phyloP scores from a whole-genome alignment of 1,140 invertebrate species.

The Lerema accius region DNA sequence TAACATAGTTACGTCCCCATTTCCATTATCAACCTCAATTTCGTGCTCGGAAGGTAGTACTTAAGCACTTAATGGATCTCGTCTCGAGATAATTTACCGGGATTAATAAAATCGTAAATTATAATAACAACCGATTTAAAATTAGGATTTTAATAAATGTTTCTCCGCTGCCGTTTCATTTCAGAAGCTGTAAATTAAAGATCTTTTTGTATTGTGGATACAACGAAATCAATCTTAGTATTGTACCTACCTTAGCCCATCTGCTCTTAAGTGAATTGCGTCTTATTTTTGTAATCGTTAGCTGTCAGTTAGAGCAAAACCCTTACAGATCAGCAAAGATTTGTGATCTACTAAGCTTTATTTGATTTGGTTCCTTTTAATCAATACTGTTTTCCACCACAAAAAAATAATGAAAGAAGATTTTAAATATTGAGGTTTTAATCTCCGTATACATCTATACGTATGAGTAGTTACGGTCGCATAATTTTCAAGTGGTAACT shows the following conservation, averaged over 20 bases:
- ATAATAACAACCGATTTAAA: slow-evolving; percentile 57
- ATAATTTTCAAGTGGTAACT: too few relatives aligned
- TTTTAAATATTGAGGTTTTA: too few relatives aligned
- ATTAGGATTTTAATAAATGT: too few relatives aligned
- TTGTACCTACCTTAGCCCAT: neutral
- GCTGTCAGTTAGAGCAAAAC: neutral
- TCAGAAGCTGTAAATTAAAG: neutral
- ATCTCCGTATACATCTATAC: too few relatives aligned
- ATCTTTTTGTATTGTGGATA: neutral
- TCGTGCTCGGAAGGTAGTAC: slow-evolving; percentile 69
- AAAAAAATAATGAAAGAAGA: too few relatives aligned
- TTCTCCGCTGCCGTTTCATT: neutral
- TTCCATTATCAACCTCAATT: slow-evolving; percentile 79
- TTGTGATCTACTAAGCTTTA: neutral
- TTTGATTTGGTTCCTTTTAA: neutral
- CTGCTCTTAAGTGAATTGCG: neutral
- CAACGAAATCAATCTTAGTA: neutral
- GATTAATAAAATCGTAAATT: slow-evolving; percentile 79
- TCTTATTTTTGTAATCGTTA: neutral
- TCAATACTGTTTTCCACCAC: too few relatives aligned
- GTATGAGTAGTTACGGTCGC: too few relatives aligned
- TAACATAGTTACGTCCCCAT: slow-evolving; percentile 76
- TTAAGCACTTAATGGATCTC: slow-evolving; percentile 77
- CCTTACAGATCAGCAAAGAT: neutral
- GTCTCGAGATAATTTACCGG: slow-evolving; percentile 72